Evolutionary conservation across 2,888 invertebrate genomes (phyloP), one percentile per base, ranked within the genome.

Genomic region (Orthosia cruda): DNA sequence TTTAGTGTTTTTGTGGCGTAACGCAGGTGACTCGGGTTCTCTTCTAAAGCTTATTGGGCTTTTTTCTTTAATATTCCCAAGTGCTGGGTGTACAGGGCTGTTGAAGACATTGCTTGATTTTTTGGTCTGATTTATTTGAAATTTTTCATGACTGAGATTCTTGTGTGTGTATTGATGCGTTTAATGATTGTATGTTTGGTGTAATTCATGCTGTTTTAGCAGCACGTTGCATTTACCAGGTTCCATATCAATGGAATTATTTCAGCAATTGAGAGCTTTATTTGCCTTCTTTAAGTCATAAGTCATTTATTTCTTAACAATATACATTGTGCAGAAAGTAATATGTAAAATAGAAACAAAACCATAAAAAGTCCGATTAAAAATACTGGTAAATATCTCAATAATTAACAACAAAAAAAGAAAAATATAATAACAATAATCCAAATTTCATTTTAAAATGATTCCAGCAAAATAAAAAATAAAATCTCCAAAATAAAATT

Each of bases 21-120:
- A 94, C 93, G 93, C 94, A 94, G 95, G 95, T 95, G 95, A 92
- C 69, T 71, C 89, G 85, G 83, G 87, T 92, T 91, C 89, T 92
- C 90, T 89, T 91, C 89, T 85, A 85, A 85, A 87, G 88, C 88
- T 89, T 89, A 71, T 72, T 82, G 52, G 20, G 76, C 87, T 87
- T 91, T 91, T 64, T 71, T 77, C 57, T 74, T 71, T 23, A 65
- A 71, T 80, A 72, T 66, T 52, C 64, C 20, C 12, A 72, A 70
- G 55, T 18, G 70, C 74, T 26, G 69, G 47, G 77, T 80, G 40
- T 57, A 83, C 63, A 68, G 66, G 23, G n/a, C 23, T 47, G 70
- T 45, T 4, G 26, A 49, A 45, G n/a, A 3, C n/a, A 67, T 9
- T 52, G 20, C 13, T 65, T 63, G 16, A 73, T 58, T 65, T 68